phyloP scores from a whole-genome alignment of 2,888 invertebrate species.

The Phaonia tiefii region DNA sequence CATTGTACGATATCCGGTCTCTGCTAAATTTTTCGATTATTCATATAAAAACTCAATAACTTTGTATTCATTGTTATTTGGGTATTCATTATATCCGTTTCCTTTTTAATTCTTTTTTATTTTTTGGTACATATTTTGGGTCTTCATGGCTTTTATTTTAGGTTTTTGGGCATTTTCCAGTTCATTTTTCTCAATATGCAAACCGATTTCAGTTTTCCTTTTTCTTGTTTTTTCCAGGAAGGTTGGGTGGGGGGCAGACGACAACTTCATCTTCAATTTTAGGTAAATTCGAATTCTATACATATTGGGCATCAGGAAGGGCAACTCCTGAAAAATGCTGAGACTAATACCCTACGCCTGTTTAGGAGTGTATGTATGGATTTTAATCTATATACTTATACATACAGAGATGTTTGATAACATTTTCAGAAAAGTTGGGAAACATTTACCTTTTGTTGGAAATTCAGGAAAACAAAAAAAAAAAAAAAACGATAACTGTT shows the following conservation, averaged over 20 bases:
- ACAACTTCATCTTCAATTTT: no score
- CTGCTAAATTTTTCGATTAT: neutral
- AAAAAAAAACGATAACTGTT: no score
- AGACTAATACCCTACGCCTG: neutral
- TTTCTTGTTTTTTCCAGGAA: no score
- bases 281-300: no score
- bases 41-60: conserved; percentile 38
- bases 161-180: neutral
- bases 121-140: neutral
- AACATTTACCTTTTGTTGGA: conserved; percentile 23
- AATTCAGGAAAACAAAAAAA: neutral
- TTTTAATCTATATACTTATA: conserved; percentile 27
- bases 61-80: conserved; percentile 40
- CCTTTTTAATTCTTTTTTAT: conserved; percentile 31
- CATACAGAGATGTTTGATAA: conserved; percentile 41
- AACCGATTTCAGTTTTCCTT: conserved; percentile 10
- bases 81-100: conserved; percentile 55
- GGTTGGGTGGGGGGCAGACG: conserved; percentile 6
- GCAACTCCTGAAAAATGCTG: no score
- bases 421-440: conserved; percentile 17
- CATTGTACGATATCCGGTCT: conserved; percentile 11
- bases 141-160: neutral
- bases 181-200: neutral
- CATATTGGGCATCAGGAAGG: no score
- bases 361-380: conserved; percentile 3